Conservation (phyloP, 2,113 vertebrate genomes). For the Mugil cephalus region DNA sequence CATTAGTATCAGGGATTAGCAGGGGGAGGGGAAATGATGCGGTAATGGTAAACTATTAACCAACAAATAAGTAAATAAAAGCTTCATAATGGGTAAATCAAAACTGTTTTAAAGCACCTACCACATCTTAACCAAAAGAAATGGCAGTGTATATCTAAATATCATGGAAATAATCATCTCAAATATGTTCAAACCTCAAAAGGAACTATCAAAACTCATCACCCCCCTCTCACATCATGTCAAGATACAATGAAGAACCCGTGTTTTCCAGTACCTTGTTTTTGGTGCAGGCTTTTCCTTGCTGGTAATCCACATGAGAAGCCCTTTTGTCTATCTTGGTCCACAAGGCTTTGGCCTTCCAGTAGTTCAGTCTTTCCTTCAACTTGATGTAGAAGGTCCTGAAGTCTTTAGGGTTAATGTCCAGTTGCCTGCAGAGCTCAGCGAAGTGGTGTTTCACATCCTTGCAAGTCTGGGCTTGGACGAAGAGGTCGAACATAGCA, state of each 20-base stretch:
- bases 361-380: constrained; percentile 92
- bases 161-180: too few species aligned
- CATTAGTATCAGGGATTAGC: too few species aligned
- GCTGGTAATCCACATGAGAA: constrained; percentile 87
- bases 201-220: too few species aligned
- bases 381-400: constrained; percentile 86
- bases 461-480: constrained; percentile 85
- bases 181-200: too few species aligned
- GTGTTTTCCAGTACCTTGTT: constrained; percentile 86
- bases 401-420: constrained; percentile 83
- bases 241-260: background rate
- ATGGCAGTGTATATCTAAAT: too few species aligned
- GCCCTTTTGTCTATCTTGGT: constrained; percentile 93
- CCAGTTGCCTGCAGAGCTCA: constrained; percentile 85
- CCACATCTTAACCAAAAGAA: too few species aligned
- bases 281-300: constrained; percentile 86
- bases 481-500: constrained; percentile 87
- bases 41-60: too few species aligned
- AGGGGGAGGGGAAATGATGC: too few species aligned
- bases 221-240: background rate
- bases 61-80: too few species aligned
- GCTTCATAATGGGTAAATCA: too few species aligned
- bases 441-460: constrained; percentile 87
- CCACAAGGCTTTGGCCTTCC: constrained; percentile 96
- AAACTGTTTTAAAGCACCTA: too few species aligned